These are phyloP conservation scores for Danio kyathit DNA, from an alignment of 2,797 vertebrate genomes.

Conservation along the genomic window DNA sequence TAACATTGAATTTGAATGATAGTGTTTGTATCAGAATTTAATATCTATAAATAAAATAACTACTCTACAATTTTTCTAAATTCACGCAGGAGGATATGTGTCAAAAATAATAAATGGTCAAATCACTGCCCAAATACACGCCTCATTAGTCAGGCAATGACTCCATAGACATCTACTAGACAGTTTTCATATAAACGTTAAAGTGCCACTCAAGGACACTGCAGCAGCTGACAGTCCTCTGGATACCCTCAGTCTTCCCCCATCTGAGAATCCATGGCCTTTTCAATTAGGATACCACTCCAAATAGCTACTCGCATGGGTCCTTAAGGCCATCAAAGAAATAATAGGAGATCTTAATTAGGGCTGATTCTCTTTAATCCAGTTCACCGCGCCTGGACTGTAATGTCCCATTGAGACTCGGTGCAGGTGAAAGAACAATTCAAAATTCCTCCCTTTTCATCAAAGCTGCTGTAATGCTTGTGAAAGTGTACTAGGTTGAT, in stretches of 20 bases:
- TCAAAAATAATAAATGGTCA: neutral
- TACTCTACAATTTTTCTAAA: neutral
- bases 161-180: slow-evolving; percentile 25
- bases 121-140: neutral
- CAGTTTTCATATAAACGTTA: slow-evolving; percentile 64
- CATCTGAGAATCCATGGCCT: slow-evolving; percentile 57
- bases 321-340: slow-evolving; percentile 66
- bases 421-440: slow-evolving; percentile 71
- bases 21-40: no score
- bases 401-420: slow-evolving; percentile 47
- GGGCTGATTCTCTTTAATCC: slow-evolving; percentile 60
- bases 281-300: slow-evolving; percentile 78
- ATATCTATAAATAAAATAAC: no score
- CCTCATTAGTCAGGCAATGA: slow-evolving; percentile 12
- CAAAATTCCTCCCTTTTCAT: slow-evolving; percentile 57
- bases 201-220: slow-evolving; percentile 72
- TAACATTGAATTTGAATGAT: no score
- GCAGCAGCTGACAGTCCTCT: slow-evolving; percentile 67
- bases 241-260: slow-evolving; percentile 55
- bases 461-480: slow-evolving; percentile 15
- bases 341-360: slow-evolving; percentile 72
- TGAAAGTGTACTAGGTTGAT: slow-evolving; percentile 31
- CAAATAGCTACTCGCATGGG: slow-evolving; percentile 72
- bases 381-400: slow-evolving; percentile 57
- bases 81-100: neutral